Evolutionary conservation across 2,888 invertebrate species (phyloP).

Genomic region (Dynastes tityus): DNA sequence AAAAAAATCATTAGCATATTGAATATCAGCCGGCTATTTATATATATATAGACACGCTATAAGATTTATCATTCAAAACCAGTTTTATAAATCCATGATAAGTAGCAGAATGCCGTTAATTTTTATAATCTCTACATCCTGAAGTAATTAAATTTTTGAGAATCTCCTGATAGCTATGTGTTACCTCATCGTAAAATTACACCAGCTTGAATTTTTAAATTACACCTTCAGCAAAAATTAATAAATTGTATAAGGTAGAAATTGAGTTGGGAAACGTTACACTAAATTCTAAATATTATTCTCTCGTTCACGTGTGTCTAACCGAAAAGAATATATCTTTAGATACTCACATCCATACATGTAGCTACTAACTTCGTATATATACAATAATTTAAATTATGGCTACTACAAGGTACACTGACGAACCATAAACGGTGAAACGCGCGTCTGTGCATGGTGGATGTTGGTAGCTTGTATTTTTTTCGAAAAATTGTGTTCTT

Average conservation of each 20-base stretch:
- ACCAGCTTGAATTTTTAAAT: background rate
- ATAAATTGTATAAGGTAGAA: background rate
- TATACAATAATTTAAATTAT: no score
- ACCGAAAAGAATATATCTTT: no score
- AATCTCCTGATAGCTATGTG: background rate
- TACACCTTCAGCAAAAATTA: no score
- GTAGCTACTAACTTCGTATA: no score
- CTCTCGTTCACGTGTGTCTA: no score
- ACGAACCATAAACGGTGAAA: no score
- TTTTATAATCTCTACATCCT: constrained; percentile 35
- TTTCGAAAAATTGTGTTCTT: no score
- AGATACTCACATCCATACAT: no score
- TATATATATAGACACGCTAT: background rate
- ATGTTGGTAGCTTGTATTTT: no score
- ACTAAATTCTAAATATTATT: background rate
- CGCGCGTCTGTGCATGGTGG: no score
- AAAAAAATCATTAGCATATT: constrained; percentile 32
- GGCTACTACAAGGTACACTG: no score
- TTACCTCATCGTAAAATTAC: background rate
- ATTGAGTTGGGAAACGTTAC: background rate
- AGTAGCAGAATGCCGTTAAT: constrained; percentile 30
- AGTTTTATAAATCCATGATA: constrained; percentile 29
- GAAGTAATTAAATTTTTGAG: constrained; percentile 14
- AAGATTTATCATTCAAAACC: constrained; percentile 24
- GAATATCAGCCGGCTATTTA: constrained; percentile 28